Evolutionary conservation across 2,888 invertebrate species (phyloP).

Genomic region (Halictus quadricinctus): DNA sequence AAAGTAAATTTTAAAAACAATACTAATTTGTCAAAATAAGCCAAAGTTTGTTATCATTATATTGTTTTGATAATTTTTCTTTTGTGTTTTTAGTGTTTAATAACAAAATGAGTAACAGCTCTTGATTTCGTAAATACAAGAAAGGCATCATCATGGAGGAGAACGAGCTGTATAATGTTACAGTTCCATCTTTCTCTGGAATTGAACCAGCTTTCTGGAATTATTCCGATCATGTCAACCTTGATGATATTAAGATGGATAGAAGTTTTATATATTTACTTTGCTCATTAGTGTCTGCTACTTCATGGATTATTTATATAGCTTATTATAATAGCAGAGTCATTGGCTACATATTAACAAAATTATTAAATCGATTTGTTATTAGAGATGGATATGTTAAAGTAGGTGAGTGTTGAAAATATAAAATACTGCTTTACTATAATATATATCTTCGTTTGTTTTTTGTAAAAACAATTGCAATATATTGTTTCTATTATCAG

Average conservation of each 20-base stretch:
- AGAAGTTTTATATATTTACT: conserved; percentile 90
- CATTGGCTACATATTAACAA: conserved; percentile 94
- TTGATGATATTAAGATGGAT: conserved; percentile 90
- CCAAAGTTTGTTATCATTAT: neutral
- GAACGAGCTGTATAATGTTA: conserved; percentile 70
- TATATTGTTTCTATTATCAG: conserved; percentile 82
- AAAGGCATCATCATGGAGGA: conserved; percentile 71
- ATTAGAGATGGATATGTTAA: conserved; percentile 94
- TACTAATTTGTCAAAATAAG: neutral
- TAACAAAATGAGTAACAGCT: conserved; percentile 61
- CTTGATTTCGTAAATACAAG: conserved; percentile 48
- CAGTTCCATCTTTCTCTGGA: conserved; percentile 74
- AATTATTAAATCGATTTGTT: conserved; percentile 93
- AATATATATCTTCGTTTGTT: neutral
- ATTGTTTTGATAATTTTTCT: conserved; percentile 13
- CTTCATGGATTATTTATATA: conserved; percentile 96
- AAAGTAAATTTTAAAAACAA: neutral
- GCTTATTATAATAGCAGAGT: conserved; percentile 97
- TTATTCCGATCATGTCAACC: conserved; percentile 84
- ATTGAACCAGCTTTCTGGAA: conserved; percentile 84
- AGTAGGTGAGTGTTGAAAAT: conserved; percentile 86
- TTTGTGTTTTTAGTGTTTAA: conserved; percentile 56
- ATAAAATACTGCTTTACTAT: neutral
- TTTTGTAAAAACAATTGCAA: neutral
- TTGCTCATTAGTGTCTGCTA: conserved; percentile 91